Percentiles rank a stretch among this genome's conserved stretches.
Conservation (phyloP, 2,888 invertebrate species). For the Malacosoma neustria region DNA sequence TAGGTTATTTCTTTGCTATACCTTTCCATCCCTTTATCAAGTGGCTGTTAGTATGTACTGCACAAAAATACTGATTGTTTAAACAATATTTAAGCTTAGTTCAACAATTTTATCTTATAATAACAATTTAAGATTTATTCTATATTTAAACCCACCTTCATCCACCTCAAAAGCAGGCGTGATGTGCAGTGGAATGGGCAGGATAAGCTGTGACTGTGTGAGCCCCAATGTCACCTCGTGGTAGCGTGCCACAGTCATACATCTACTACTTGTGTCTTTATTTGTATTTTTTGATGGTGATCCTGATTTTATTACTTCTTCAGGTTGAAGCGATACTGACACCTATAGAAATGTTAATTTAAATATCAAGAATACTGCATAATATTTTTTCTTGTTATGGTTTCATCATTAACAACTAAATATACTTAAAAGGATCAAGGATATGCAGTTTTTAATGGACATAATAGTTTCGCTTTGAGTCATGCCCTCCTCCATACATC, state of each 20-base stretch:
- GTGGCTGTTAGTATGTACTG: too few relatives aligned
- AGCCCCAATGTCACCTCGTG: slow-evolving; percentile 95
- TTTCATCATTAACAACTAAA: too few relatives aligned
- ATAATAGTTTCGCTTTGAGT: too few relatives aligned
- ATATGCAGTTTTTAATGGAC: too few relatives aligned
- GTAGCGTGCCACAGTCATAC: slow-evolving; percentile 89
- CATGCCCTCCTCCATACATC: too few relatives aligned
- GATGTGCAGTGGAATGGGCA: slow-evolving; percentile 95
- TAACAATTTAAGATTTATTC: background rate
- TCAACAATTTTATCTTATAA: background rate
- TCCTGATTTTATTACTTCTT: slow-evolving; percentile 79
- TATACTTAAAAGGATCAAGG: too few relatives aligned
- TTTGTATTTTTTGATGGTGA: slow-evolving; percentile 50
- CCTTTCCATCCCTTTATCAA: too few relatives aligned
- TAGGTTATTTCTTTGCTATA: too few relatives aligned
- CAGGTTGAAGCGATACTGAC: slow-evolving; percentile 96
- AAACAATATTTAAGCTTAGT: too few relatives aligned
- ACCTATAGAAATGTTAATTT: slow-evolving; percentile 50
- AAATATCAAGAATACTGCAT: too few relatives aligned
- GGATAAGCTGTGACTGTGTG: slow-evolving; percentile 89
- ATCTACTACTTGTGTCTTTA: slow-evolving; percentile 69
- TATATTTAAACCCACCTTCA: slow-evolving; percentile 73
- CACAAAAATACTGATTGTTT: too few relatives aligned
- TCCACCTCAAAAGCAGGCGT: slow-evolving; percentile 97
- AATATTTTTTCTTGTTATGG: too few relatives aligned